Conservation (phyloP, 2,113 vertebrate species). For the Ictalurus furcatus region DNA sequence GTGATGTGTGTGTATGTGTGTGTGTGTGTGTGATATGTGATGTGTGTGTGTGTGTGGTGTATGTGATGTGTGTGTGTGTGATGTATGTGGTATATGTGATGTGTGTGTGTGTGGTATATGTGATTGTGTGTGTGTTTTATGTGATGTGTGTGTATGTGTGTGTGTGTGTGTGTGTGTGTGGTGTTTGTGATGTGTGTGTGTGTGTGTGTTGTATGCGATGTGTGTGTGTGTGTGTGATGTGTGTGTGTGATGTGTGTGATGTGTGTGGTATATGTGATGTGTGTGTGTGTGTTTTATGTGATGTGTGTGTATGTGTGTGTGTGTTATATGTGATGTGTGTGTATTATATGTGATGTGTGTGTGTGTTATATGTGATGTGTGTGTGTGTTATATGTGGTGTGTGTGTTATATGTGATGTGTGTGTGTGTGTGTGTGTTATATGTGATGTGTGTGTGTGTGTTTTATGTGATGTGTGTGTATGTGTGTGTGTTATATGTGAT, state of each 20-base stretch:
- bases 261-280: not conserved
- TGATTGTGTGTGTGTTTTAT: not conserved
- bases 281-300: not conserved
- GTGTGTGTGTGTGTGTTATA: not conserved
- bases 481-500: not conserved
- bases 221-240: conserved; percentile 11
- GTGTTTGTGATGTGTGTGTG: not conserved
- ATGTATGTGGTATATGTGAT: not conserved
- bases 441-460: not conserved
- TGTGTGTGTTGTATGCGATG: not conserved
- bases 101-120: not conserved
- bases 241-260: no score
- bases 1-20: no score
- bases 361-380: not conserved
- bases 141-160: not conserved
- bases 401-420: not conserved
- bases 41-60: not conserved
- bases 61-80: no score
- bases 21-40: not conserved
- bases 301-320: conserved; percentile 10
- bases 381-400: not conserved
- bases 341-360: not conserved
- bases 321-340: not conserved
- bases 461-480: not conserved
- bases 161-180: no score